Conservation (phyloP, 2,113 vertebrate species). For the Hemiscyllium ocellatum region DNA sequence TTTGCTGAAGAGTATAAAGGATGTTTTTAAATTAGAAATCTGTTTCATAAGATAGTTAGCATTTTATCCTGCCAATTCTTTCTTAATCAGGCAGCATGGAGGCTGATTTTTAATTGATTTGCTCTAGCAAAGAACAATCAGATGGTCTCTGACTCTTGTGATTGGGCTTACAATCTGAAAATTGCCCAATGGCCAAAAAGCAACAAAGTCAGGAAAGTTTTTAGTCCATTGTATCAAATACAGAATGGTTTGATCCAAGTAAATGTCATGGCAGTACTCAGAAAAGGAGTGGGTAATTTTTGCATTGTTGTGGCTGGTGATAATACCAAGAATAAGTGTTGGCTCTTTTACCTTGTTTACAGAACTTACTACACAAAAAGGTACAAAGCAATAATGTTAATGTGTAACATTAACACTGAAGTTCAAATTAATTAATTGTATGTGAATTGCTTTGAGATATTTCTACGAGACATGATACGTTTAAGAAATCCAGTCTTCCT, state of each 20-base stretch:
- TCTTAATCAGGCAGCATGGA: no score
- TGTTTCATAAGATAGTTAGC: no score
- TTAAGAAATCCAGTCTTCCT: not conserved
- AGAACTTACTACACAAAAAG: not conserved
- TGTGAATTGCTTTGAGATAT: not conserved
- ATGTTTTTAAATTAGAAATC: no score
- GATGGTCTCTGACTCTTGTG: no score
- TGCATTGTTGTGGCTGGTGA: not conserved
- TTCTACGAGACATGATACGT: not conserved
- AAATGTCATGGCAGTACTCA: not conserved
- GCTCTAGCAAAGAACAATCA: no score
- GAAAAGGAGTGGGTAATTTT: not conserved
- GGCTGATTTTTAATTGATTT: no score
- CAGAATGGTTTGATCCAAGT: not conserved
- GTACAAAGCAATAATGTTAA: not conserved
- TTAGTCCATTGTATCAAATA: not conserved
- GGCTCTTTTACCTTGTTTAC: not conserved
- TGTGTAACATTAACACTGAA: not conserved
- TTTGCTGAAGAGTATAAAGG: no score
- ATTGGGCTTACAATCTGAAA: no score
- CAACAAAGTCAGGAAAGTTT: no score
- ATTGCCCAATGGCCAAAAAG: no score
- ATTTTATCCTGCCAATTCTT: no score
- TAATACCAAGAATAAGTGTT: not conserved
- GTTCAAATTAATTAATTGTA: not conserved